Evolutionary conservation across 30 jellyfish, hydroid and myxozoan genomes (phyloP).

Genomic region (Cassiopea xamachana): DNA sequence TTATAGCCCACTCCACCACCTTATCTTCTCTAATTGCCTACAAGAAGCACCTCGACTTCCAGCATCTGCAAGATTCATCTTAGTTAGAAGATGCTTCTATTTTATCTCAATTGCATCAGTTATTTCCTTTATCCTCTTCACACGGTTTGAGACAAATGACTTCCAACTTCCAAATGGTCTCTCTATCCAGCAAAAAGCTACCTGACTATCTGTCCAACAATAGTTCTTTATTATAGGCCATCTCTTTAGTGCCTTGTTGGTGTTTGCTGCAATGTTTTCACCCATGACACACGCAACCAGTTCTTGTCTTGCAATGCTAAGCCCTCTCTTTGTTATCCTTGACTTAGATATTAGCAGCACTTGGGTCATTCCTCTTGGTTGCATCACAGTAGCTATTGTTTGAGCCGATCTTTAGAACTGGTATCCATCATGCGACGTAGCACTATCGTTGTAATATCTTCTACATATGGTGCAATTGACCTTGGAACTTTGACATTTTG

Average conservation of each 20-base stretch:
- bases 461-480: constrained; percentile 40
- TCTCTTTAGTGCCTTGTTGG: constrained; percentile 42
- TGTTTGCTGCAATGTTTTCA: constrained; percentile 56
- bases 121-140: no score
- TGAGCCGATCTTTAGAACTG: constrained; percentile 49
- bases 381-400: constrained; percentile 9
- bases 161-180: no score
- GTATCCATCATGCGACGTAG: constrained; percentile 59
- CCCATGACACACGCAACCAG: constrained; percentile 66
- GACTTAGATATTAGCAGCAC: constrained; percentile 45
- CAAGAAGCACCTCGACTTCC: not conserved
- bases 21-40: not conserved
- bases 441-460: constrained; percentile 32
- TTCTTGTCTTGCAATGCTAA: constrained; percentile 54
- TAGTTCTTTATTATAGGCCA: constrained; percentile 31
- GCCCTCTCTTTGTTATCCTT: constrained; percentile 57
- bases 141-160: no score
- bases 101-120: no score
- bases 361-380: constrained; percentile 47
- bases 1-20: constrained; percentile 11
- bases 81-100: no score
- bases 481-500: constrained; percentile 48
- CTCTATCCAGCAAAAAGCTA: not conserved
- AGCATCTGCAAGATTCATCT: no score
- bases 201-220: constrained; percentile 21